A percentile compares a stretch with the other conserved stretches of the same genome.
Conservation (phyloP, 2,888 invertebrate genomes). For the Bedellia somnulentella region DNA sequence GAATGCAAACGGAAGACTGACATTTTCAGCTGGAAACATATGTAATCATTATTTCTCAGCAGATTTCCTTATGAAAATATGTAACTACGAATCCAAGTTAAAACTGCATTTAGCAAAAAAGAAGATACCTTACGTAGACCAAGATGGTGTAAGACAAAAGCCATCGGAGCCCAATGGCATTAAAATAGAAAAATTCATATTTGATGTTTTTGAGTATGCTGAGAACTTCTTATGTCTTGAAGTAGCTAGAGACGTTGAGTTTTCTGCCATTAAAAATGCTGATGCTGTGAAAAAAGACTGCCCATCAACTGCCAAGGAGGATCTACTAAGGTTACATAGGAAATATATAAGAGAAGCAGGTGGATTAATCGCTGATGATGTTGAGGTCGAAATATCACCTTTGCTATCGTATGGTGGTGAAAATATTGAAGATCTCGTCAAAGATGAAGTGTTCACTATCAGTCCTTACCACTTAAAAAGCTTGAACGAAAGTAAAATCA, state of each 20-base stretch:
- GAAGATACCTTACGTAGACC: conserved; percentile 87
- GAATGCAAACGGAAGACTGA: conserved; percentile 76
- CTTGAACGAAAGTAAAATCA: conserved; percentile 23
- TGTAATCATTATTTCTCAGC: conserved; percentile 97
- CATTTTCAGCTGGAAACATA: conserved; percentile 95
- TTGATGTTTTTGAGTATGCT: conserved; percentile 96
- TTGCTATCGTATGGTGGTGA: conserved; percentile 90
- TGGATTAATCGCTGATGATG: conserved; percentile 66
- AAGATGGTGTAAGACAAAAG: conserved; percentile 67
- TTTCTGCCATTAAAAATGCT: conserved; percentile 95
- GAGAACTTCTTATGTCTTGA: conserved; percentile 92
- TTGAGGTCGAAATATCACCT: conserved; percentile 90
- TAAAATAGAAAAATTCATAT: conserved; percentile 99
- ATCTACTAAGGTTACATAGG: conserved; percentile 75
- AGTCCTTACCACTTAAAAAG: conserved; percentile 64
- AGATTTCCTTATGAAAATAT: conserved; percentile 78
- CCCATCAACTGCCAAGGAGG: conserved; percentile 81
- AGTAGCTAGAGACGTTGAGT: conserved; percentile 88
- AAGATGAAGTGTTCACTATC: conserved; percentile 66
- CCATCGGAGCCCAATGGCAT: conserved; percentile 91
- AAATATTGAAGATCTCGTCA: conserved; percentile 68
- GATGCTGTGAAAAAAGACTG: conserved; percentile 88
- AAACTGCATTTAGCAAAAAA: conserved; percentile 95
- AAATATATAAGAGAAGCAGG: conserved; percentile 82
- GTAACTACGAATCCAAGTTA: conserved; percentile 72